Percentiles rank a stretch among this genome's conserved stretches.
Evolutionary conservation across 2,888 invertebrate genomes (phyloP).

Genomic region (Aspidiotus destructor): DNA sequence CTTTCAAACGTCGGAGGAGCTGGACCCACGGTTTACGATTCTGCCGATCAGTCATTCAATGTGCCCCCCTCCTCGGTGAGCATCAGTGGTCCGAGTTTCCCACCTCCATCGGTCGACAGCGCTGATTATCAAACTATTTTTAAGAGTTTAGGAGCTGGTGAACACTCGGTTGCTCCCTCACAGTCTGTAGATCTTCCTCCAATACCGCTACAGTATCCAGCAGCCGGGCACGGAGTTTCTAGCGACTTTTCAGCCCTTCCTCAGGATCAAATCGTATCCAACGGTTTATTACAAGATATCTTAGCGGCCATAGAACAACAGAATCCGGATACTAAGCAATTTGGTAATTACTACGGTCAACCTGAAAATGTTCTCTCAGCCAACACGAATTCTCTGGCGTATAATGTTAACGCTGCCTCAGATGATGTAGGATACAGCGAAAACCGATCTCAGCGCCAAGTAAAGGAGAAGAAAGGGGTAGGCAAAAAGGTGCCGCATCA

Average conservation of each 20-base stretch:
- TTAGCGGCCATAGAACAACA: conserved; percentile 68
- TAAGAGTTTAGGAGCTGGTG: conserved; percentile 37
- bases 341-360: conserved; percentile 1
- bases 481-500: background rate
- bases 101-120: conserved; percentile 4
- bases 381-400: conserved; percentile 18
- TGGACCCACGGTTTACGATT: background rate
- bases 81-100: conserved; percentile 1
- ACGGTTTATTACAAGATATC: conserved; percentile 69
- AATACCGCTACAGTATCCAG: conserved; percentile 67
- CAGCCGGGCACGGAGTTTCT: conserved; percentile 46
- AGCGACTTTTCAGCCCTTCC: conserved; percentile 43
- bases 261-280: conserved; percentile 67
- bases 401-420: background rate
- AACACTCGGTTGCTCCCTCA: conserved; percentile 37
- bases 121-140: conserved; percentile 36
- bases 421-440: background rate
- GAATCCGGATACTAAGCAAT: conserved; percentile 28
- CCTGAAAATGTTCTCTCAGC: conserved; percentile 22
- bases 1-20: background rate
- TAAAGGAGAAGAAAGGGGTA: background rate
- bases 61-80: conserved; percentile 7
- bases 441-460: background rate
- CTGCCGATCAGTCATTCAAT: conserved; percentile 26
- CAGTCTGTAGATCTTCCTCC: conserved; percentile 41